Percentiles rank a stretch among this genome's conserved stretches.
Conservation (phyloP, 2,113 vertebrate genomes). For the Taxidea taxus region DNA sequence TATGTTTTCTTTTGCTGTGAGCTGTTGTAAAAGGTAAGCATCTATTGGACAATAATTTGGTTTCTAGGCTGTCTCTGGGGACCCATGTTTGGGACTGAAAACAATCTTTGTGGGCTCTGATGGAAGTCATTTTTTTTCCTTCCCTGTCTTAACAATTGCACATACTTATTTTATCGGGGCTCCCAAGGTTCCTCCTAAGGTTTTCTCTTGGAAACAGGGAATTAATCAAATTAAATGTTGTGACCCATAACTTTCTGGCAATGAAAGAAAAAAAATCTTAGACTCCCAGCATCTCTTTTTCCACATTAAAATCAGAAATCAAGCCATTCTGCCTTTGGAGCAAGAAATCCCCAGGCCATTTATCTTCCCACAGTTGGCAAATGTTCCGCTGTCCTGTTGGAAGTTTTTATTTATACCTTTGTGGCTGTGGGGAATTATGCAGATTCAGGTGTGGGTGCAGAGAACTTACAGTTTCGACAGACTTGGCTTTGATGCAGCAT, state of each 20-base stretch:
- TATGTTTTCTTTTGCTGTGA: conserved; percentile 68
- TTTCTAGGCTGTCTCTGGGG: conserved; percentile 62
- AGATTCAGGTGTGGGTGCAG: conserved; percentile 68
- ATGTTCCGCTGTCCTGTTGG: conserved; percentile 63
- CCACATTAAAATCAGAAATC: conserved; percentile 69
- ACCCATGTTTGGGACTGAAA: conserved; percentile 56
- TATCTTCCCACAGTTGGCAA: conserved; percentile 76
- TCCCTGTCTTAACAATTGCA: conserved; percentile 74
- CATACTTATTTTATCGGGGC: conserved; percentile 68
- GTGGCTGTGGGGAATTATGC: conserved; percentile 73
- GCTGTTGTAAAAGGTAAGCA: conserved; percentile 57
- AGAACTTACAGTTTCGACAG: conserved; percentile 67
- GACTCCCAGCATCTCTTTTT: conserved; percentile 72
- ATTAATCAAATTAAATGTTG: conserved; percentile 82
- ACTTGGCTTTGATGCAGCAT: conserved; percentile 66
- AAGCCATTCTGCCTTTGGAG: conserved; percentile 60
- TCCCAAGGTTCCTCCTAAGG: conserved; percentile 68
- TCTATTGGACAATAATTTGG: conserved; percentile 59
- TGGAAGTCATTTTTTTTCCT: conserved; percentile 64
- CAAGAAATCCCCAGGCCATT: conserved; percentile 66
- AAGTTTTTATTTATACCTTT: conserved; percentile 80
- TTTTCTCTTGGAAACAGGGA: conserved; percentile 68
- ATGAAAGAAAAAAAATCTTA: conserved; percentile 47
- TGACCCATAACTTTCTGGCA: conserved; percentile 76
- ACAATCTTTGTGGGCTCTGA: conserved; percentile 55